Conservation (phyloP, 2,888 invertebrate species). For the Platynereis dumerilii region DNA sequence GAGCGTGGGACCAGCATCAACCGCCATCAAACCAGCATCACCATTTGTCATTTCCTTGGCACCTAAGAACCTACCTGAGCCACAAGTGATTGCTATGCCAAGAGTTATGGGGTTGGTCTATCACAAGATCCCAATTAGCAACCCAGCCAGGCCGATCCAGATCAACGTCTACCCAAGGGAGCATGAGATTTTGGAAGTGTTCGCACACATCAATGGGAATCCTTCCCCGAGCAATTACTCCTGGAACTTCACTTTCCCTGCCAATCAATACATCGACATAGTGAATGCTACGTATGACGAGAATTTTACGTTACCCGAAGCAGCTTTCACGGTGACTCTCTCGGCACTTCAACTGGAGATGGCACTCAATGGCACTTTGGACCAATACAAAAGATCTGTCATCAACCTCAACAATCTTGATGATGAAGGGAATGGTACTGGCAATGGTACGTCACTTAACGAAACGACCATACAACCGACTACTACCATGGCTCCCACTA, state of each 20-base stretch:
- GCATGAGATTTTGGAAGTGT: constrained; percentile 4
- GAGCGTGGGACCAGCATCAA: background rate
- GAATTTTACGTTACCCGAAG: no score
- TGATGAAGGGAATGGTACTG: no score
- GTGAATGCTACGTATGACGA: no score
- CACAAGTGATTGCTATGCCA: background rate
- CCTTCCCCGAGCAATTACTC: background rate
- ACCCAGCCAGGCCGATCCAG: background rate
- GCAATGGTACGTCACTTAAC: no score
- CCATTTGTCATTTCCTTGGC: background rate
- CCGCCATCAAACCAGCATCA: background rate
- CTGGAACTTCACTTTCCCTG: constrained; percentile 1
- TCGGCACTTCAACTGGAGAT: no score
- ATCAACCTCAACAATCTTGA: no score
- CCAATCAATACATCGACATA: no score
- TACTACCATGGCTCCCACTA: no score
- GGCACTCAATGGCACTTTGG: no score
- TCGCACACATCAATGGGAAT: background rate
- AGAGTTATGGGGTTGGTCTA: background rate
- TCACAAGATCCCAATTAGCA: background rate
- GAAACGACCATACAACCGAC: no score
- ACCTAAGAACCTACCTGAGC: background rate
- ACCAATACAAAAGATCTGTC: no score
- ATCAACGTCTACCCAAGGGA: constrained; percentile 2
- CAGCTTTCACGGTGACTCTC: no score